Base-by-base conservation (phyloP, 2,113 vertebrate genomes). In the Numida meleagris region DNA sequence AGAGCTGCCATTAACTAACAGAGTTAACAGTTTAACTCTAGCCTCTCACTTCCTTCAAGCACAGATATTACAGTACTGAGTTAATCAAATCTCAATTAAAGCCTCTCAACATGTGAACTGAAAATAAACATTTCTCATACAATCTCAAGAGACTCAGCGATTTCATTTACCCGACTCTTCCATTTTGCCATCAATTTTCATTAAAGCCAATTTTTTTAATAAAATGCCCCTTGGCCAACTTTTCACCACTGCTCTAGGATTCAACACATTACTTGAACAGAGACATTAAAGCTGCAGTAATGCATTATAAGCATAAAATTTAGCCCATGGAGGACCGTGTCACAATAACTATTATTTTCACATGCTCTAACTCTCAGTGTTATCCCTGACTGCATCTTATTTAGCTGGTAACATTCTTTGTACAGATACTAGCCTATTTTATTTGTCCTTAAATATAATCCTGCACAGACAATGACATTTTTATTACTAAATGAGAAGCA, bases 401-500 rank as follows among this genome's bases (percentile, higher is more conserved):
- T 89, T 74, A 80, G 63, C 67, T 51, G 29, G 25, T 73, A 27
- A 92, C 79, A 33, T 65, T 91, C 25, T 59, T 55, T 57, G 57
- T 61, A 82, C n/a, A 20, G 61, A 50, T 63, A 55, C 6, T 25
- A 71, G 42, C 18, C 63, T 55, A 13, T 77, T 82, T 88, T 63
- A 59, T 80, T 95, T 94, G 34, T 67, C 46, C 59, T 81, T n/a
- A 83, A 77, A 91, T 68, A 43, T 43, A 88, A 36, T 71, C 77
- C 82, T 91, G 68, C 68, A 70, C 67, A 85, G 50, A 58, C 19
- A 72, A 46, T 40, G 42, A 46, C 27, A 75, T 59, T 94, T 80
- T 50, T 63, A 88, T 75, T 80, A 82, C 75, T 59, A 88, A 94
- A 87, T 62, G 66, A 87, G 87, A 55, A 80, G 61, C 50, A 61